Conservation (phyloP, 2,113 vertebrate genomes). For the Ibidorhyncha struthersii region DNA sequence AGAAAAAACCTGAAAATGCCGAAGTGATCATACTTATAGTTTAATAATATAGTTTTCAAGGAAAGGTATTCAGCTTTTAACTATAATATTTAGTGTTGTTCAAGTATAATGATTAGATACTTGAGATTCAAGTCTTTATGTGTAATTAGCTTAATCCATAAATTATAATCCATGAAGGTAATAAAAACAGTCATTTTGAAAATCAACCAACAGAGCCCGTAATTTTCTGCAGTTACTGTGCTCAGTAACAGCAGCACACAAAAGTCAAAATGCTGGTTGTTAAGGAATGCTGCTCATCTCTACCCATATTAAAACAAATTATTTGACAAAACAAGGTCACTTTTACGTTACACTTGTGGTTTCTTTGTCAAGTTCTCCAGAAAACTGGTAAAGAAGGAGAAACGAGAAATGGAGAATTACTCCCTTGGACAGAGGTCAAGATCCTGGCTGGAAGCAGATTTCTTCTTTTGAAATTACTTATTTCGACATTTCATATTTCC, state of each 20-base stretch:
- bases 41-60: background rate
- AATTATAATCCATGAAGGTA: background rate
- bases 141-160: constrained; percentile 36
- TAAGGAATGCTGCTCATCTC: background rate
- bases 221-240: background rate
- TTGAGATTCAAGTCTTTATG: background rate
- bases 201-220: background rate
- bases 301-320: background rate
- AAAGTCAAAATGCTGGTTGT: background rate
- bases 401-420: background rate
- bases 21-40: background rate
- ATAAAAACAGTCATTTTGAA: constrained; percentile 23
- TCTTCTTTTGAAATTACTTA: constrained; percentile 36
- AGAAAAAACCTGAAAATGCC: background rate
- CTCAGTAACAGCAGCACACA: background rate
- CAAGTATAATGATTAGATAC: background rate
- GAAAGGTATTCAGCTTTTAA: background rate
- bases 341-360: background rate
- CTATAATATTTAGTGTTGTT: background rate
- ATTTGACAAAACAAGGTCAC: background rate
- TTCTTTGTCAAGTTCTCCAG: background rate
- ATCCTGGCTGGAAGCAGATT: constrained; percentile 14
- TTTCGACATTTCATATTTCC: constrained; percentile 49
- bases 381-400: background rate
- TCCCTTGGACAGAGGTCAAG: background rate